A percentile compares a stretch with the other conserved stretches of the same genome.
Conservation (phyloP, 2,797 vertebrate genomes). For the Rhinophrynus dorsalis region DNA sequence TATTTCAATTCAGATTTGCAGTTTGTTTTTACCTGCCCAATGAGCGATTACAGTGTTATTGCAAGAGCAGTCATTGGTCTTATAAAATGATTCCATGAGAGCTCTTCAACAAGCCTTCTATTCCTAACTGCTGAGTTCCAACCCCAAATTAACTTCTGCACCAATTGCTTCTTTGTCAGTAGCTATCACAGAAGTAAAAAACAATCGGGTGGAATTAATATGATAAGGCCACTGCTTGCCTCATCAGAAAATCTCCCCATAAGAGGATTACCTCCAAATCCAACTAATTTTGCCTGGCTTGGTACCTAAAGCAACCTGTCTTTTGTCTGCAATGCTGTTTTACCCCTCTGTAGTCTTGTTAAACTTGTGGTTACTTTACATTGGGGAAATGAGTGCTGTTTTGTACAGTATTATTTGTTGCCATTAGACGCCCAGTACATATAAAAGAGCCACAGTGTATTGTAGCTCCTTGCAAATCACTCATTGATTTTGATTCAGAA, state of each 20-base stretch:
- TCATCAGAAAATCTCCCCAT: conserved; percentile 41
- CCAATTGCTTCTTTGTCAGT: neutral
- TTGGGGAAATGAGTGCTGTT: no score
- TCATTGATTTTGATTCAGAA: neutral
- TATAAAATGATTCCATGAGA: neutral
- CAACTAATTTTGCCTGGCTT: conserved; percentile 20
- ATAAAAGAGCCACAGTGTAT: neutral
- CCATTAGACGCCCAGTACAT: neutral
- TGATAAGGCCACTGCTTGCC: conserved; percentile 36
- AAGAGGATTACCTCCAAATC: conserved; percentile 44
- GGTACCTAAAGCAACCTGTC: conserved; percentile 37
- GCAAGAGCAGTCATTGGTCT: conserved; percentile 1
- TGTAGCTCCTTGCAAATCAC: neutral
- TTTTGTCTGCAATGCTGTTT: conserved; percentile 8
- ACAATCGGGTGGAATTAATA: conserved; percentile 38
- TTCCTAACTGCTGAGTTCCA: neutral
- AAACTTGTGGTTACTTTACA: no score
- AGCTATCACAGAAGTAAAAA: conserved; percentile 7
- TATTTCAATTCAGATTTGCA: no score
- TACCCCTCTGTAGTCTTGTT: neutral
- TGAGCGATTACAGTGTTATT: neutral
- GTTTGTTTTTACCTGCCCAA: no score
- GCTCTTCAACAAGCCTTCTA: neutral
- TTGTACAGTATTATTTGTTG: no score
- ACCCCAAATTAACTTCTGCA: neutral